Evolutionary conservation across 2,888 invertebrate species (phyloP), one percentile per base, ranked within the genome.

Genomic region (Volucella inanis): DNA sequence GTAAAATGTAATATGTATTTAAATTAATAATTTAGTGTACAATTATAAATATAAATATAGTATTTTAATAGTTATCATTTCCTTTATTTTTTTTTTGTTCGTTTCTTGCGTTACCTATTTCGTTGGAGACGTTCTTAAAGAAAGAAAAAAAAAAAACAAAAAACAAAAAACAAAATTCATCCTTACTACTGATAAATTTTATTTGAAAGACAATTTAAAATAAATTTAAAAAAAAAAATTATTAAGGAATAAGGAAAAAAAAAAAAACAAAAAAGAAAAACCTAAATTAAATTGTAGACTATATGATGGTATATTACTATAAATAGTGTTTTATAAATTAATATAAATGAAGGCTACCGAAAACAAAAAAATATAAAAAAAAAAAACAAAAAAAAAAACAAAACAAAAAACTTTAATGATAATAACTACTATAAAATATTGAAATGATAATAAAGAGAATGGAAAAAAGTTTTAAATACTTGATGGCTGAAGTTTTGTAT

Each of bases 281-380:
- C 45, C 81, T 81, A 85, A 85, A 85, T 85, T 81, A 85, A 85
- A 70, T 85, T 72, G 77, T 81, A 85, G 85, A 85, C 76, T 85
- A 80, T 85, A 76, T 81, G 81, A 85, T 81, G 81, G 81, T 85
- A 85, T 68, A 83, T 68, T 72, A 76, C 71, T 80, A 72, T 41
- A 68, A 81, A 85, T 85, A 81, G 77, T 81, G 76, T 85, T 85
- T 85, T 85, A 81, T 85, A 85, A 81, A 81, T 85, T 81, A 80
- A 81, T 81, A 81, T 72, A 81, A 81, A 68, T 72, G 65, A 72
- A 72, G 55, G 64, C 59, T 72, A 79, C 75, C 45, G 64, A 65
- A 57, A 61, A 47, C 39, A 1, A 55, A 38, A 67, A 31, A 31
- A 31, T 22, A 22, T 31, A 6, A 62, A 67, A 54, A 10, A 47